Conservation (phyloP, 2,113 vertebrate species). For the Struthidea cinerea region DNA sequence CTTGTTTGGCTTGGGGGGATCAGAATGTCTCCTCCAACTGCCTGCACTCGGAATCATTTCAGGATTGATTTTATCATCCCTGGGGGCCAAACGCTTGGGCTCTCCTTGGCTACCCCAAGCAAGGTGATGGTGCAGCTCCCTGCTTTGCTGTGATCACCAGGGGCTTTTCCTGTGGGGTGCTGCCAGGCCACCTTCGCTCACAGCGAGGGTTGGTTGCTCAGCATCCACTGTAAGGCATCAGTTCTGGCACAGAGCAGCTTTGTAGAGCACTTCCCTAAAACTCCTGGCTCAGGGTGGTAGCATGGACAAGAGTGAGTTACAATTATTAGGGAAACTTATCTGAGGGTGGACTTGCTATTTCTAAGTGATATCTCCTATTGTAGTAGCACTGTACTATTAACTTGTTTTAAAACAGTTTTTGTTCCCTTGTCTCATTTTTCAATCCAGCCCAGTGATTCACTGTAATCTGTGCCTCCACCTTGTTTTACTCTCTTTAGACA, state of each 20-base stretch:
- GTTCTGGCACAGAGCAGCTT: background rate
- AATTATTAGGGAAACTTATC: background rate
- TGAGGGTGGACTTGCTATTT: background rate
- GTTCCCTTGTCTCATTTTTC: background rate
- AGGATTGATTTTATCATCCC: background rate
- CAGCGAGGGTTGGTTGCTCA: fast-evolving
- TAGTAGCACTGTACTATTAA: background rate
- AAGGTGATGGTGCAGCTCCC: background rate
- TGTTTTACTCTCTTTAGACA: background rate
- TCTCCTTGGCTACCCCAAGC: background rate
- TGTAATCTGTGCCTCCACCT: background rate
- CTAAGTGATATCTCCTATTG: background rate
- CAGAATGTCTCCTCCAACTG: background rate
- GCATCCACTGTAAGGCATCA: background rate
- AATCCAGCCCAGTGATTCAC: background rate
- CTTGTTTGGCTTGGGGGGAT: background rate
- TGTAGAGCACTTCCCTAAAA: background rate
- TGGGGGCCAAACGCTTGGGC: too few species aligned
- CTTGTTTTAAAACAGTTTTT: background rate
- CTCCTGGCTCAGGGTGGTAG: background rate
- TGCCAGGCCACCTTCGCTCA: background rate
- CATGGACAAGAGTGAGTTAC: background rate
- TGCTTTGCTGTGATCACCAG: background rate
- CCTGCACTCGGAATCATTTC: background rate
- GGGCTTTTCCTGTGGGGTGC: background rate